Base-by-base conservation (phyloP, 2,113 vertebrate species). In the Penelope pileata region DNA sequence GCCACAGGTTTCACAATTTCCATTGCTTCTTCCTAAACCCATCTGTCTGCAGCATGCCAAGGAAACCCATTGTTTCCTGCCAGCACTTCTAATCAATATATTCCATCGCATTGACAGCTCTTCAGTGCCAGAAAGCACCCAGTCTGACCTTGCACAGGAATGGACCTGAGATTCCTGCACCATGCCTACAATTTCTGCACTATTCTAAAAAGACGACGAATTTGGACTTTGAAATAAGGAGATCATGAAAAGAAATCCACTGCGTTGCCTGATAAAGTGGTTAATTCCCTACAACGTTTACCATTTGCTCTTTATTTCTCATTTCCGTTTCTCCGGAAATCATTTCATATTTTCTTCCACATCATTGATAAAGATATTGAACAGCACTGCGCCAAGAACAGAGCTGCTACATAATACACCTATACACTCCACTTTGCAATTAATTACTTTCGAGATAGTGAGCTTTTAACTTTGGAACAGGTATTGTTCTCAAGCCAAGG, bases 181-280 rank as follows among this genome's bases (percentile, higher is more conserved):
- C 48, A 34, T 2, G 58, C 76, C 38, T 48, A 38, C 45, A 58
- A 45, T 77, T 74, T 58, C 66, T 63, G 22, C 29, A 16, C 18
- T n/a, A 1, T 12, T 83, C 66, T 5, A n/a, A 42, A 70, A 42
- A 47, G 29, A 47, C 0, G 0, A 59, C 5, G 13, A 3, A 45
- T 82, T 78, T 30, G 11, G 27, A 64, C 26, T 36, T 50, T 29
- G 12, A 16, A 30, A 40, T 51, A 23, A 24, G 4, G 1, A 54
- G 70, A 50, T 27, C 10, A 45, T 7, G 8, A 29, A 22, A 60
- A 64, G 56, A 47, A 26, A 47, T 14, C 30, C 10, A 14, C 45
- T 26, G 16, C 0, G 2, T 54, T 51, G 38, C 4, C 50, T 34
- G 29, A 48, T 2, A 1, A 51, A 47, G n/a, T 1, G 14, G 9